Conservation (phyloP, 2,113 vertebrate species). For the Pedionomus torquatus region DNA sequence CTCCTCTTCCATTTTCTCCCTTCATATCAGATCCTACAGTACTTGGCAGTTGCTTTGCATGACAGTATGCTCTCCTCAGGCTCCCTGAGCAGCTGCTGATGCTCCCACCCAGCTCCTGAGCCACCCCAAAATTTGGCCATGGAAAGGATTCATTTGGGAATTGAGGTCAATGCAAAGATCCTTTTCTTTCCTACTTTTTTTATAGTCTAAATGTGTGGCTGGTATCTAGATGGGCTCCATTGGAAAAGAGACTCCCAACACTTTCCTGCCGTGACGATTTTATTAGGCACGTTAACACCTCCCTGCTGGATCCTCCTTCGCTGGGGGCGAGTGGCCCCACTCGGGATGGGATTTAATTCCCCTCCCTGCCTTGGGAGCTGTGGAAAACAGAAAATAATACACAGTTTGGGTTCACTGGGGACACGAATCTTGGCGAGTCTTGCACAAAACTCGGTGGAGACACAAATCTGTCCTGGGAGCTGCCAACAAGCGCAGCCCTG, state of each 20-base stretch:
- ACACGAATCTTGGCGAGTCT: rapidly evolving
- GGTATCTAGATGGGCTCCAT: neutral
- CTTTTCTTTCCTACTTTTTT: neutral
- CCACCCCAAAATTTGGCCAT: rapidly evolving
- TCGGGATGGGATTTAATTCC: neutral
- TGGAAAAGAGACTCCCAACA: neutral
- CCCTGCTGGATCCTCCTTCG: neutral
- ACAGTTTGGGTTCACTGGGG: neutral
- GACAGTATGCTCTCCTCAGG: neutral
- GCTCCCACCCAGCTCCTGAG: neutral
- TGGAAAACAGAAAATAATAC: neutral
- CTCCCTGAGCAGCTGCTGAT: neutral
- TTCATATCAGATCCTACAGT: neutral
- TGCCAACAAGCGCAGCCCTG: neutral
- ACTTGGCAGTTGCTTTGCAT: neutral
- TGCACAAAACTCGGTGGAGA: neutral
- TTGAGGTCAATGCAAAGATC: neutral
- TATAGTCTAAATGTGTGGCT: neutral
- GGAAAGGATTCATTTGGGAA: neutral
- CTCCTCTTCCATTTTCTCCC: neutral
- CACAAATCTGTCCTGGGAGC: neutral
- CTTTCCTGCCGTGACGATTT: neutral
- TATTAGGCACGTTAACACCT: slow-evolving; percentile 8
- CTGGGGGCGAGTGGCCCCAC: rapidly evolving
- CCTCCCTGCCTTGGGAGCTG: neutral